Conservation (phyloP, 2,113 vertebrate genomes). For the Eublepharis macularius region DNA sequence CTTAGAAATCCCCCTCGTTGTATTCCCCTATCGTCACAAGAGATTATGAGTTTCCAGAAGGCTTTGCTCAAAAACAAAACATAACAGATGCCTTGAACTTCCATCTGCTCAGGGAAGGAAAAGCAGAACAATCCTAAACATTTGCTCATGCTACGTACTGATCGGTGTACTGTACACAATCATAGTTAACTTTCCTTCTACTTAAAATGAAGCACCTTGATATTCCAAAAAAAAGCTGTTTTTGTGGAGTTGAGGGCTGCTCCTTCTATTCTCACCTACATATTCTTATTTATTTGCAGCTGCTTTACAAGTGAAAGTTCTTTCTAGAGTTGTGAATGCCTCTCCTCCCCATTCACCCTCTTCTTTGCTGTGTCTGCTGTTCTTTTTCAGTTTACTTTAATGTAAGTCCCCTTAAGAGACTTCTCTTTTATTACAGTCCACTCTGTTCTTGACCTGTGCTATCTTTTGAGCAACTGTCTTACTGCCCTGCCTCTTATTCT, state of each 20-base stretch:
- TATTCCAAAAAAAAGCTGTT: conserved; percentile 2
- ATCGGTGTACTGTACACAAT: background rate
- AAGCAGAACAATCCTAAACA: background rate
- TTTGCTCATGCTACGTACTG: background rate
- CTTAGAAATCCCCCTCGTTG: background rate
- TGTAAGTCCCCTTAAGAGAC: conserved; percentile 10
- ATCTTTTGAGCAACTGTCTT: background rate
- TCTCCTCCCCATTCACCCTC: background rate
- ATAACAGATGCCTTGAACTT: background rate
- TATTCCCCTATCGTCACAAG: background rate
- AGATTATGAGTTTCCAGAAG: background rate
- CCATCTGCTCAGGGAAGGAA: background rate
- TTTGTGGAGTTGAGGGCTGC: background rate
- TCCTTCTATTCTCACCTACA: background rate
- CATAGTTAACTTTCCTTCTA: background rate
- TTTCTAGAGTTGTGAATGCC: rapidly evolving
- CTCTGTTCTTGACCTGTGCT: conserved; percentile 26
- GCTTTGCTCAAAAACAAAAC: no score
- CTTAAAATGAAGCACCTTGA: background rate
- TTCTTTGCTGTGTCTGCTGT: conserved; percentile 1
- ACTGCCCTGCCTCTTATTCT: conserved; percentile 26
- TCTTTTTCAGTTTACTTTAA: conserved; percentile 25
- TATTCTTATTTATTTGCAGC: background rate
- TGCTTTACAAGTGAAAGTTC: conserved; percentile 29
- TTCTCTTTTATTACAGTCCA: conserved; percentile 18